Evolutionary conservation across 1,140 invertebrate genomes (phyloP), one percentile per base, ranked within the genome.

Genomic region (Hyphantria cunea): DNA sequence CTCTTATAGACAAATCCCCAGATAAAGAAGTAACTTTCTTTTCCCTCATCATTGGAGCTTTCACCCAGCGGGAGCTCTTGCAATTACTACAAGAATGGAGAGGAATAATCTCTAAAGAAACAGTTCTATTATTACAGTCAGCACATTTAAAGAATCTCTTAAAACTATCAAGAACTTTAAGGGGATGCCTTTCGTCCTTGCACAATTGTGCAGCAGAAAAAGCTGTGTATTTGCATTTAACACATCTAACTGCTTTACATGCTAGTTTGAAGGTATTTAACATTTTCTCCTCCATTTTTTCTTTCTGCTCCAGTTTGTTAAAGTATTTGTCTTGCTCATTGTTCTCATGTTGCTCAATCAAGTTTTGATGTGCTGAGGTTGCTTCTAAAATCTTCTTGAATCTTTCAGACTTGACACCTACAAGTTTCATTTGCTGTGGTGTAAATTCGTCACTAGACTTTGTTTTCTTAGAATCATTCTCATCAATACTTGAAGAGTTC

Each of bases 261-360:
- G 92, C 86, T 13, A 98, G 88, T 89, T 97, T 96, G 76, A 92
- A 97, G 6, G 96, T 98, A 37, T 92, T 94, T 13, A 95, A 81
- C 96, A 99, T 97, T 89, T 98, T 98, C 56, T 98, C 95, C 83
- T 99, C 98, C 93, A 98, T 94, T 68, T 93, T 93, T 88, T 99
- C 98, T 78, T 97, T 98, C 66, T 94, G 94, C 84, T 98, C 97
- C 51, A 98, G 82, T 78, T 95, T 96, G 63, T 94, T 93, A 68
- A 98, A 99, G 83, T 99, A 98, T 71, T 96, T 95, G 12, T 97
- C 95, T 78, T 96, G 92, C 60, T 94, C 94, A 72, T 96, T 93
- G 51, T 94, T 90, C 50, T 98, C 94, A 31, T 94, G 93, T 66
- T 93, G 87, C 72, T 96, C 92, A 3, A 97, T 92, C 11, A 98